Base-by-base conservation (phyloP, 2,888 invertebrate genomes). In the Hemithea aestivaria region DNA sequence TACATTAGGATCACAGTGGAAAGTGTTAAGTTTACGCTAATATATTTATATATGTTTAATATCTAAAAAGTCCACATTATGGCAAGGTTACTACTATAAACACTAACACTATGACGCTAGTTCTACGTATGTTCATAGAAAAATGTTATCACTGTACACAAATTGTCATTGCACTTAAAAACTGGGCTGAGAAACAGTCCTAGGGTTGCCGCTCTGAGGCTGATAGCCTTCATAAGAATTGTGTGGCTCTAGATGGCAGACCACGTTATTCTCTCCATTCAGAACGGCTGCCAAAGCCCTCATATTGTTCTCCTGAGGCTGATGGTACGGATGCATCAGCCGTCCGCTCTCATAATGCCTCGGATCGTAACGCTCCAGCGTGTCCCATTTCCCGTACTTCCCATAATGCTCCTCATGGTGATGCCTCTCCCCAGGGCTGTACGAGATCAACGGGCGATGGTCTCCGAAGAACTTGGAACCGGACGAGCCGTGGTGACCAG, bases 241-340 rank as follows among this genome's bases (percentile, higher is more conserved):
- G 46, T 90, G 91, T 23, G 94, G 95, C 72, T 95, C 94, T 60
- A 95, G 77, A 69, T 95, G 95, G 75, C 95, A 95, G 40, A 95
- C 94, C 41, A 96, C 95, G 44, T 95, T 95, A 63, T 92, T 92
- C 62, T 94, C 93, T 27, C 95, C 95, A 68, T 95, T 94, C 35
- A 95, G 84, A 45, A 95, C 95, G 7, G 95, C 95, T 16, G 95
- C 93, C 49, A 91, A 56, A 6, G 90, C 90, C 47, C 90, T 75
- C 74, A 89, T 89, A 41, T 89, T 88, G 56, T 83, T 90, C 45
- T 87, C 87, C 20, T 84, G 85, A 1, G 89, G 89, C 51, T 87
- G 85, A 40, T 88, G 89, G 60, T 84, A 87, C 0, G 82, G 87
- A 48, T 88, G 88, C 70, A 88, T 80, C 51, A 88, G 71, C 48